These are phyloP conservation scores for Ips typographus DNA, from an alignment of 1,140 invertebrate genomes.

Conservation along the genomic window DNA sequence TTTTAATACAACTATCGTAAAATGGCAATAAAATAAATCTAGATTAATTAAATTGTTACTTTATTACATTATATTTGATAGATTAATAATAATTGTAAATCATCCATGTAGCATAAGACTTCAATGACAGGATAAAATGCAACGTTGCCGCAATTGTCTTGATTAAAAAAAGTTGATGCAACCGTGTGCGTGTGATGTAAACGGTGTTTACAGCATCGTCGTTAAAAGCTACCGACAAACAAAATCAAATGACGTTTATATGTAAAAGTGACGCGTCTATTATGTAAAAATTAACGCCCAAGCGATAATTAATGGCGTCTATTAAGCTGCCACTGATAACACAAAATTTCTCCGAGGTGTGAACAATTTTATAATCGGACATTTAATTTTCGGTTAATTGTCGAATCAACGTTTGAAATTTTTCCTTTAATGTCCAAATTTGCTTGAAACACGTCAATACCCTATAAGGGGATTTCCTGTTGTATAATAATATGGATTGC, in stretches of 20 bases:
- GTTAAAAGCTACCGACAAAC: not conserved
- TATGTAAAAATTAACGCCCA: conserved; percentile 1
- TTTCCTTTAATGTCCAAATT: too few relatives aligned
- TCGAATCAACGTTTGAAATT: not conserved
- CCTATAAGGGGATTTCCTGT: too few relatives aligned
- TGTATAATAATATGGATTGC: too few relatives aligned
- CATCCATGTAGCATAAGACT: not conserved
- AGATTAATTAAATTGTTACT: too few relatives aligned
- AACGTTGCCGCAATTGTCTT: not conserved
- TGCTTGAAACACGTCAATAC: too few relatives aligned
- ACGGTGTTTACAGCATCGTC: too few relatives aligned
- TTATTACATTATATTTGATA: too few relatives aligned
- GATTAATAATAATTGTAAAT: not conserved
- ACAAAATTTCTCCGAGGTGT: conserved; percentile 18
- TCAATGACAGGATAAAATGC: not conserved
- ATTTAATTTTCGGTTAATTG: conserved; percentile 13
- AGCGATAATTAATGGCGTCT: conserved; percentile 15
- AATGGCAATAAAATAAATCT: too few relatives aligned
- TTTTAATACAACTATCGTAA: too few relatives aligned
- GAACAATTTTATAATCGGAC: conserved; percentile 21
- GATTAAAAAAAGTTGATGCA: not conserved
- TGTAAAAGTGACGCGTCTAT: not conserved
- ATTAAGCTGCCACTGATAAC: conserved; percentile 4
- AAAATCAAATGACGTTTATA: not conserved
- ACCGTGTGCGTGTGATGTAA: too few relatives aligned